Base-by-base conservation (phyloP, 2,113 vertebrate species). In the Zootoca vivipara region DNA sequence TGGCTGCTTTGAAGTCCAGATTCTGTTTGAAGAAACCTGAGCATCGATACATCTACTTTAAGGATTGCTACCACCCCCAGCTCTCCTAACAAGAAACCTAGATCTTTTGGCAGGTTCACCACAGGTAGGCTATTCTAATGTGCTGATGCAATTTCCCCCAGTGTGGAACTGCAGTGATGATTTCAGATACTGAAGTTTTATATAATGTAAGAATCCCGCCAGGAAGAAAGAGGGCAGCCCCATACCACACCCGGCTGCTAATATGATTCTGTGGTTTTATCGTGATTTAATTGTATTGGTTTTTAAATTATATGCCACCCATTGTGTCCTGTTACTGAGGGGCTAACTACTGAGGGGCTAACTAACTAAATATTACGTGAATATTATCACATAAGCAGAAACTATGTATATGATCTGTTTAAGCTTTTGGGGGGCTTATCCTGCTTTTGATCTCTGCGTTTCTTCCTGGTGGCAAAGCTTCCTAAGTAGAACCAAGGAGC, bases 391-490 rank as follows among this genome's bases (percentile, higher is more conserved):
- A 35, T 35, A 26, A 56, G 69, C 69, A 33, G 33, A 70, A 72
- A 58, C 33, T 13, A 7, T 22, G 5, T 40, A 18, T 84, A 64
- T 64, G 35, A 35, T 70, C 46, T 72, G 12, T 84, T 84, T 73
- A 84, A 84, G 26, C 9, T n/a, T 12, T 38, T 42, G 52, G 0
- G 10, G 46, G 52, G 35, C 64, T 70, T 83, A 84, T 46, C 52
- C 58, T 42, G 24, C 72, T 77, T 74, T 86, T 86, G 78, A 86
- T 78, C 74, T 78, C 58, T 78, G 73, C 83, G 38, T 73, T 84
- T 84, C 83, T 73, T 84, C 46, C 52, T 46, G 58, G 46, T 24
- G 20, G 38, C 38, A 46, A 67, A 75, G 85, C 20, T 78, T 78
- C 67, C 46, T 84, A 84, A 73, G 42, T 64, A 65, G 38, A 46